phyloP scores from a whole-genome alignment of 2,113 vertebrate species.

The Shinisaurus crocodilurus region DNA sequence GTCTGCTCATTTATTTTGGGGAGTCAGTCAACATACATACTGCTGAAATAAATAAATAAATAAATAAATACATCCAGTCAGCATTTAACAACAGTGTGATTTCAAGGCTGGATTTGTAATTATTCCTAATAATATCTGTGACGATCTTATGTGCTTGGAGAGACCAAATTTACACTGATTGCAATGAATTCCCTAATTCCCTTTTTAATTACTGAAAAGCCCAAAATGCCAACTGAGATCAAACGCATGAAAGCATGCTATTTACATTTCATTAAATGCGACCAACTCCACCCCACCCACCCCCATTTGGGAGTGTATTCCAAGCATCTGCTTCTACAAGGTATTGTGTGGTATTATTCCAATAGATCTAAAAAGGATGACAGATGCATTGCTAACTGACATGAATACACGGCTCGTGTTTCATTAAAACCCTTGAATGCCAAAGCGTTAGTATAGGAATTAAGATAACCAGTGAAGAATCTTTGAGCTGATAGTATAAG shows the following conservation, averaged over 20 bases:
- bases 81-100: neutral
- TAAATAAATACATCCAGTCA: slow-evolving; percentile 27
- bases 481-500: neutral
- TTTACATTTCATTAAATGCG: slow-evolving; percentile 67
- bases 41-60: too few species aligned
- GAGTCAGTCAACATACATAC: neutral
- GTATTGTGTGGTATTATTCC: slow-evolving; percentile 50
- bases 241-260: slow-evolving; percentile 58
- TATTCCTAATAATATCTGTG: slow-evolving; percentile 47
- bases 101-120: neutral
- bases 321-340: slow-evolving; percentile 64
- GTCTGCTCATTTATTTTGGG: slow-evolving; percentile 4
- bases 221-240: slow-evolving; percentile 63
- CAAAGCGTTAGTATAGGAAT: slow-evolving; percentile 7
- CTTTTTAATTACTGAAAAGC: slow-evolving; percentile 77
- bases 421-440: slow-evolving; percentile 32
- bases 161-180: slow-evolving; percentile 5
- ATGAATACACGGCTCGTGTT: slow-evolving; percentile 38
- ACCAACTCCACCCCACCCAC: neutral
- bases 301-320: slow-evolving; percentile 54
- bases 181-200: slow-evolving; percentile 75
- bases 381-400: slow-evolving; percentile 55
- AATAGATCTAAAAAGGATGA: slow-evolving; percentile 34
- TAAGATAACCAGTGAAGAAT: slow-evolving; percentile 13
- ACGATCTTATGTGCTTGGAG: slow-evolving; percentile 7